These are phyloP conservation scores for Dinoponera quadriceps DNA, from an alignment of 1,140 invertebrate species.

Conservation along the genomic window DNA sequence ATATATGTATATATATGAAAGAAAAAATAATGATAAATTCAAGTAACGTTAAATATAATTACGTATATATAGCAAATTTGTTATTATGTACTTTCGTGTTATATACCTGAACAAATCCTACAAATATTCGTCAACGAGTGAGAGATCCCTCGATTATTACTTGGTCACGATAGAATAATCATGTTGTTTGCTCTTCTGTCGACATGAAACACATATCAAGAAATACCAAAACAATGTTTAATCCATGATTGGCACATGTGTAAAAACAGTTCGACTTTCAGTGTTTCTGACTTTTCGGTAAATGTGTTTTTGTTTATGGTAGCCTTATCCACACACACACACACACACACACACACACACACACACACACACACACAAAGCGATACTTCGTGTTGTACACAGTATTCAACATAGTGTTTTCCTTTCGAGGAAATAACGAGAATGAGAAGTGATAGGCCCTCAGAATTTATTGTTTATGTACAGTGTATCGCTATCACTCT, in stretches of 20 bases:
- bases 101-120: too few species aligned
- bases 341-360: too few species aligned
- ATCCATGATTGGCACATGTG: constrained; percentile 13
- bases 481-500: constrained; percentile 32
- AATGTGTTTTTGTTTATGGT: background rate
- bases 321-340: background rate
- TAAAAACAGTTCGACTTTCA: constrained; percentile 14
- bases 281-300: background rate
- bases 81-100: too few species aligned
- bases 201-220: background rate
- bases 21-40: background rate
- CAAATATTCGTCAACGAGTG: background rate
- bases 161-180: background rate
- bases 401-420: background rate
- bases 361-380: too few species aligned
- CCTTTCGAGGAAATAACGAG: constrained; percentile 27
- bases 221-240: constrained; percentile 15
- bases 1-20: constrained; percentile 18
- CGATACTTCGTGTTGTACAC: too few species aligned
- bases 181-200: background rate
- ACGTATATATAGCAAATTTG: constrained; percentile 16
- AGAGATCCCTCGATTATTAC: background rate
- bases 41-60: background rate
- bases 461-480: constrained; percentile 61
- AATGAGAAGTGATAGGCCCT: constrained; percentile 59